Conservation (phyloP, 2,797 vertebrate species). For the Bucorvus abyssinicus region DNA sequence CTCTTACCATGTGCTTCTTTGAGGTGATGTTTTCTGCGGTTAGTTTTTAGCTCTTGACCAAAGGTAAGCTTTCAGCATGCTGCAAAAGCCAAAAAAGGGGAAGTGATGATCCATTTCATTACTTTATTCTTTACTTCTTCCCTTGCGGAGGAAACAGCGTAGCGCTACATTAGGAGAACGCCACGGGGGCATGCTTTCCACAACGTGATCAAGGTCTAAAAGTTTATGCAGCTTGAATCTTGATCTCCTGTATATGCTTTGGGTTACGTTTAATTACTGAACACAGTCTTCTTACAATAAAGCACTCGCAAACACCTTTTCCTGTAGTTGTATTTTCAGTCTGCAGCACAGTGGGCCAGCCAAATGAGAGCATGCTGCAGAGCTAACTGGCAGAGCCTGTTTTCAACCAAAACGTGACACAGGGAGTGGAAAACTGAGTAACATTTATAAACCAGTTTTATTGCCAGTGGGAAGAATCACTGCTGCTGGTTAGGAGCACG, state of each 20-base stretch:
- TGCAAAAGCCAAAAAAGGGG: neutral
- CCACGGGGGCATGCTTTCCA: neutral
- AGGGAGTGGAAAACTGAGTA: neutral
- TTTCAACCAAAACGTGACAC: neutral
- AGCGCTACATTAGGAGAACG: neutral
- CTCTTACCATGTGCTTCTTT: neutral
- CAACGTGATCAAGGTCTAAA: neutral
- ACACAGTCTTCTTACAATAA: neutral
- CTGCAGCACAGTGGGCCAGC: neutral
- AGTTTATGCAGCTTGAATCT: neutral
- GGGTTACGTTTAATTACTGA: neutral
- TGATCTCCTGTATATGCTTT: neutral
- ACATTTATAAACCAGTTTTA: neutral
- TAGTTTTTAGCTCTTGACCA: neutral
- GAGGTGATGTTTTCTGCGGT: neutral
- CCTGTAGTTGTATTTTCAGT: neutral
- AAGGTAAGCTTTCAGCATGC: neutral
- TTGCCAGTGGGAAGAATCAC: neutral
- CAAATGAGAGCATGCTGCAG: accelerated
- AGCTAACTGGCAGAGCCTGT: neutral
- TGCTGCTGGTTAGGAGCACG: neutral
- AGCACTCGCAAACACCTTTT: neutral
- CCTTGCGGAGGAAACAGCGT: neutral
- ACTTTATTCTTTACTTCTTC: neutral
- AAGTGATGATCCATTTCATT: neutral